Percentiles rank a stretch among this genome's conserved stretches.
Conservation (phyloP, 2,113 vertebrate genomes). For the Heteronetta atricapilla region DNA sequence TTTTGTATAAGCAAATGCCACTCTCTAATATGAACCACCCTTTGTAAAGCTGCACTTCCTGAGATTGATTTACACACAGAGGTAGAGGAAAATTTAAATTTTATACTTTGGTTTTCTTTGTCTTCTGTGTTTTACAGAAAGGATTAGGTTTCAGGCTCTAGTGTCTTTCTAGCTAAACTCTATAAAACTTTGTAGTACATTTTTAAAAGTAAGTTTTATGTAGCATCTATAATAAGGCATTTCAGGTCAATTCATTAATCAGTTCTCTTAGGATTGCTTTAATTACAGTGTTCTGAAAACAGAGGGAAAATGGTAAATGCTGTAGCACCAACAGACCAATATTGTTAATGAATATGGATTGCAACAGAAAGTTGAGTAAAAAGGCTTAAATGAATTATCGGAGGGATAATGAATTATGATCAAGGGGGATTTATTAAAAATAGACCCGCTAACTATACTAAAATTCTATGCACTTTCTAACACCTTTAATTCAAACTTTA, state of each 20-base stretch:
- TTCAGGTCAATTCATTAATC: slow-evolving; percentile 72
- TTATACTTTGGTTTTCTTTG: background rate
- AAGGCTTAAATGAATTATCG: slow-evolving; percentile 61
- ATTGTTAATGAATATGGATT: slow-evolving; percentile 70
- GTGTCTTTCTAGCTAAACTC: slow-evolving; percentile 11
- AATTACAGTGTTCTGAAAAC: slow-evolving; percentile 62
- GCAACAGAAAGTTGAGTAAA: slow-evolving; percentile 60
- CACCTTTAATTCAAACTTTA: slow-evolving; percentile 13
- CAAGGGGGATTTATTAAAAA: slow-evolving; percentile 63
- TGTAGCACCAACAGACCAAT: slow-evolving; percentile 53
- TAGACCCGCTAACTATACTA: slow-evolving; percentile 51
- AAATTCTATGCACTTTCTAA: background rate
- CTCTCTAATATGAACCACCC: background rate
- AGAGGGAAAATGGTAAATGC: slow-evolving; percentile 56
- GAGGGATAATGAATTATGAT: slow-evolving; percentile 63
- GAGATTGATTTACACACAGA: background rate
- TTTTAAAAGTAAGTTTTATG: slow-evolving; percentile 45
- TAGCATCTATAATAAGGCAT: slow-evolving; percentile 47
- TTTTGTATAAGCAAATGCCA: background rate
- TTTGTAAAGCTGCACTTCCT: background rate
- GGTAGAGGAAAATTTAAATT: slow-evolving; percentile 16
- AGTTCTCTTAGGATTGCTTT: slow-evolving; percentile 67
- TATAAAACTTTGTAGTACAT: slow-evolving; percentile 39
- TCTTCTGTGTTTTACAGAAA: background rate
- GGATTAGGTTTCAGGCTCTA: background rate